Conservation (phyloP, 2,113 vertebrate genomes). For the Raja brachyura region DNA sequence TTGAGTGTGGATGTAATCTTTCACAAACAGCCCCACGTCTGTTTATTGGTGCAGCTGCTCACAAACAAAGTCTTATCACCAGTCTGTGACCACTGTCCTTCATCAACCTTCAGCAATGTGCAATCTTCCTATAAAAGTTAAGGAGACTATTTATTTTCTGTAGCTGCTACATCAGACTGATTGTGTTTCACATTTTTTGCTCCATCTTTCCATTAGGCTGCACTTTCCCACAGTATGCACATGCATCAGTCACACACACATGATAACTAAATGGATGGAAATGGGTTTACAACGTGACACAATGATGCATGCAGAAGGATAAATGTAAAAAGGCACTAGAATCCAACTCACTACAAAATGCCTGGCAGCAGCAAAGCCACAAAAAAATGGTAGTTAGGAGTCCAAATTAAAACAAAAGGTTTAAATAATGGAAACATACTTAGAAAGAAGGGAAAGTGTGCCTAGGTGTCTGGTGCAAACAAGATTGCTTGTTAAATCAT, state of each 20-base stretch:
- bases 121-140: not conserved
- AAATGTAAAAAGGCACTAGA: not conserved
- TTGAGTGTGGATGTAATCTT: not conserved
- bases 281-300: not conserved
- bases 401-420: not conserved
- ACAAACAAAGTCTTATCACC: not conserved
- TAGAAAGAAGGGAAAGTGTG: not conserved
- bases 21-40: not conserved
- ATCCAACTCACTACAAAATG: not conserved
- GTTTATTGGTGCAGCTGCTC: not conserved
- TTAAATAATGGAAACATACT: not conserved
- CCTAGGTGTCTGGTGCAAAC: not conserved
- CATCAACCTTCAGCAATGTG: not conserved
- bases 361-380: not conserved
- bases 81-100: not conserved
- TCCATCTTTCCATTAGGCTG: slow-evolving; percentile 13
- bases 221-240: not conserved
- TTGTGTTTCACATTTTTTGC: not conserved
- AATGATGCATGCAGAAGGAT: not conserved
- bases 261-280: slow-evolving; percentile 18
- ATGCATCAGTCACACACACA: not conserved
- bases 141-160: not conserved
- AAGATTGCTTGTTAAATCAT: not conserved
- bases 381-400: not conserved
- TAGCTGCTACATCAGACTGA: not conserved